Evolutionary conservation across 2,888 invertebrate genomes (phyloP).

Genomic region (Amphipoea lucens): DNA sequence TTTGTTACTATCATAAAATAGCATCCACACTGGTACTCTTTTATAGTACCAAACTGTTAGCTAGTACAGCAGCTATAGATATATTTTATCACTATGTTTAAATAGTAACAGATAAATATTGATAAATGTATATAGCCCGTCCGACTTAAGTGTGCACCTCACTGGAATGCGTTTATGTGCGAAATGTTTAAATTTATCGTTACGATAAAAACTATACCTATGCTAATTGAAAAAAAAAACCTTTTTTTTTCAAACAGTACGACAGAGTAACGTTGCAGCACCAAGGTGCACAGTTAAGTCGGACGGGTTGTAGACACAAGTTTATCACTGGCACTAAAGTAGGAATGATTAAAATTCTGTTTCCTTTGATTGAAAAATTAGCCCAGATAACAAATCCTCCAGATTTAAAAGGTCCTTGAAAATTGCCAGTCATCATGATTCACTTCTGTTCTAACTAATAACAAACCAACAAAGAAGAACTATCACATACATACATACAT

Average conservation of each 20-base stretch:
- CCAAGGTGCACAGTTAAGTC: too few species aligned
- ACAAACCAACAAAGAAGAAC: background rate
- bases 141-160: too few species aligned
- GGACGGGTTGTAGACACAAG: background rate
- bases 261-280: too few species aligned
- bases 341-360: background rate
- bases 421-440: conserved; percentile 4
- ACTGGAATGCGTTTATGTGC: too few species aligned
- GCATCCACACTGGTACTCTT: background rate
- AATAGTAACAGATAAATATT: conserved; percentile 35
- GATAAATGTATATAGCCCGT: background rate
- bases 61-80: background rate
- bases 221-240: too few species aligned
- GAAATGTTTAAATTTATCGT: too few species aligned
- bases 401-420: background rate
- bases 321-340: background rate
- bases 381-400: too few species aligned
- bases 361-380: background rate
- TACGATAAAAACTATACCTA: too few species aligned
- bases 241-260: too few species aligned
- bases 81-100: conserved; percentile 17
- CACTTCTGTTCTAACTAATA: background rate
- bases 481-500: too few species aligned
- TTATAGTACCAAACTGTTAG: background rate
- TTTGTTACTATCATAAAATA: background rate